phyloP scores from a whole-genome alignment of 2,888 invertebrate genomes.

The Habrosyne pyritoides region DNA sequence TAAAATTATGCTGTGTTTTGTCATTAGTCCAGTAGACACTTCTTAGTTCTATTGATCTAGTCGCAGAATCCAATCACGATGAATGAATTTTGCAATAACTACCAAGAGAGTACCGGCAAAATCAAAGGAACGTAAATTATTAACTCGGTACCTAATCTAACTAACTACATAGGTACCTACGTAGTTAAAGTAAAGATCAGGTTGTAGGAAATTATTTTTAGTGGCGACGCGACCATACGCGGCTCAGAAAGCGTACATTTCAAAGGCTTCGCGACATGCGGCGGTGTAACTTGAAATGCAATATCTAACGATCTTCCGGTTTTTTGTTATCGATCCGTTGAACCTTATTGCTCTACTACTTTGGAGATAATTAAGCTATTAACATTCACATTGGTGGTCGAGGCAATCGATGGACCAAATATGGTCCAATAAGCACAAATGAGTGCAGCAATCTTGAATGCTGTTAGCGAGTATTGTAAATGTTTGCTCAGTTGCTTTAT shows the following conservation, averaged over 20 bases:
- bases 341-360: background rate
- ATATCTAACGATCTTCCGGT: conserved; percentile 12
- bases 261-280: conserved; percentile 43
- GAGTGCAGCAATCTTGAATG: background rate
- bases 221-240: conserved; percentile 21
- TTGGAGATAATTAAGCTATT: background rate
- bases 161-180: background rate
- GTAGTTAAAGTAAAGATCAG: conserved; percentile 9
- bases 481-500: background rate
- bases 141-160: too few relatives aligned
- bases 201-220: conserved; percentile 41
- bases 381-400: background rate
- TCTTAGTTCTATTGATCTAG: too few relatives aligned
- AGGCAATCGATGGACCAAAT: conserved; percentile 4
- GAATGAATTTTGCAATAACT: too few relatives aligned
- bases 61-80: too few relatives aligned
- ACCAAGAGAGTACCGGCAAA: too few relatives aligned
- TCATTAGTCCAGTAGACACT: too few relatives aligned
- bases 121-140: too few relatives aligned
- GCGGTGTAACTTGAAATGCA: conserved; percentile 15
- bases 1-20: too few relatives aligned
- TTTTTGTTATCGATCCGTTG: conserved; percentile 5
- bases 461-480: background rate
- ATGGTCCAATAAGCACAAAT: background rate
- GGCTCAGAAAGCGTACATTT: conserved; percentile 24